phyloP scores from a whole-genome alignment of 2,113 vertebrate species.

The Cyanoramphus novaezelandiae region DNA sequence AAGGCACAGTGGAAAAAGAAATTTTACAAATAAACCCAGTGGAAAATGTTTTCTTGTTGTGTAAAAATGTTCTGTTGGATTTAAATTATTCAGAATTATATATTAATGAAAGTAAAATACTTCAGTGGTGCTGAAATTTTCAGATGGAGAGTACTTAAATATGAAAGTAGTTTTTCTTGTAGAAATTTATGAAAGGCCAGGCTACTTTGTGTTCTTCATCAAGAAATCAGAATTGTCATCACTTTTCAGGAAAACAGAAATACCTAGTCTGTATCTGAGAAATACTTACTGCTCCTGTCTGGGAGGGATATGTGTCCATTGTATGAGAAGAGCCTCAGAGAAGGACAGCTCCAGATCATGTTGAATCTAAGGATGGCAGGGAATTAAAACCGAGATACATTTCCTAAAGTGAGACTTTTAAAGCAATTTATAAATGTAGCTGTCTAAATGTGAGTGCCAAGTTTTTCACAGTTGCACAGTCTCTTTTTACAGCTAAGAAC shows the following conservation, averaged over 20 bases:
- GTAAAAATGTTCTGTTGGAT: slow-evolving; percentile 7
- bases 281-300: neutral
- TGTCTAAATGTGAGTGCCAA: neutral
- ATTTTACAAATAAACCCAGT: slow-evolving; percentile 53
- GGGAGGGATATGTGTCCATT: neutral
- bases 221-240: neutral
- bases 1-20: slow-evolving; percentile 13
- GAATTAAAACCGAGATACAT: neutral
- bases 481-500: neutral
- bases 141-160: neutral
- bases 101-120: slow-evolving; percentile 37
- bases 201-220: neutral
- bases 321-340: neutral
- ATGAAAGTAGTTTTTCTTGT: neutral
- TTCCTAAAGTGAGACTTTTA: neutral
- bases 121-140: neutral
- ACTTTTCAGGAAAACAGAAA: neutral
- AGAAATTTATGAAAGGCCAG: neutral
- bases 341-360: neutral
- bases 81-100: slow-evolving; percentile 12
- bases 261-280: neutral
- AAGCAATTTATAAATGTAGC: neutral
- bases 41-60: slow-evolving; percentile 31
- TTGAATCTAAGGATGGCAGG: neutral
- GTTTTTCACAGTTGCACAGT: neutral